Percentiles rank a stretch among this genome's conserved stretches.
Evolutionary conservation across 2,797 vertebrate species (phyloP).

Genomic region (Poecilia picta): DNA sequence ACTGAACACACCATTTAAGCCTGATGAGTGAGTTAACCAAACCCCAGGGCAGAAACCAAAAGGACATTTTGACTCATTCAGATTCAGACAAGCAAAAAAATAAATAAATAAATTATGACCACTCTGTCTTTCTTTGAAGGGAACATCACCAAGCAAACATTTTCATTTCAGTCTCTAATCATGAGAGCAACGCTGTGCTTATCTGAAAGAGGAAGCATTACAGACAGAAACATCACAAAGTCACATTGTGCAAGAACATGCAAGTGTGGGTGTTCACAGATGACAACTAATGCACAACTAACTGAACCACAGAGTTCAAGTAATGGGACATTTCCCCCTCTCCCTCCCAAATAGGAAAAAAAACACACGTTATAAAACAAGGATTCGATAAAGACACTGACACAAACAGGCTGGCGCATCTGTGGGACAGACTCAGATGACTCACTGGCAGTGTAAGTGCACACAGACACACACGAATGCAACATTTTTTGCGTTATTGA

Average conservation of each 20-base stretch:
- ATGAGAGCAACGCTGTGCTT: constrained; percentile 2
- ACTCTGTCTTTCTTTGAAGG: constrained; percentile 31
- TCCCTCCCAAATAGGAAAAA: constrained; percentile 2
- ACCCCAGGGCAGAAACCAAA: constrained; percentile 62
- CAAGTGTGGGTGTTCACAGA: constrained; percentile 10
- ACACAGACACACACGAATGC: constrained; percentile 50
- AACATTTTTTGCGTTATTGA: constrained; percentile 63
- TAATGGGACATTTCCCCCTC: constrained; percentile 8
- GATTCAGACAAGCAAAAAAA: constrained; percentile 59
- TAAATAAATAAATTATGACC: constrained; percentile 9
- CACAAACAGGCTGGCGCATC: constrained; percentile 52
- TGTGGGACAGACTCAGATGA: constrained; percentile 68
- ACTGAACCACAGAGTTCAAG: constrained; percentile 9
- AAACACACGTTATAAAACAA: constrained; percentile 31
- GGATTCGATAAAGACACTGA: constrained; percentile 35
- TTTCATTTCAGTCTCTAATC: constrained; percentile 34
- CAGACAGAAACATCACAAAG: constrained; percentile 3
- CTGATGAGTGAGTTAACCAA: constrained; percentile 59
- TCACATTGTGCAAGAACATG: constrained; percentile 10
- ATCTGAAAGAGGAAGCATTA: constrained; percentile 16
- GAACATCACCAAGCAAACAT: constrained; percentile 24
- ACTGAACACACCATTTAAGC: constrained; percentile 46
- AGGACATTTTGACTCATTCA: constrained; percentile 85
- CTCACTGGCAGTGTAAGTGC: constrained; percentile 53
- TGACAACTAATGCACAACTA: constrained; percentile 23